phyloP scores from a whole-genome alignment of 2,888 invertebrate species.

The Actias luna region DNA sequence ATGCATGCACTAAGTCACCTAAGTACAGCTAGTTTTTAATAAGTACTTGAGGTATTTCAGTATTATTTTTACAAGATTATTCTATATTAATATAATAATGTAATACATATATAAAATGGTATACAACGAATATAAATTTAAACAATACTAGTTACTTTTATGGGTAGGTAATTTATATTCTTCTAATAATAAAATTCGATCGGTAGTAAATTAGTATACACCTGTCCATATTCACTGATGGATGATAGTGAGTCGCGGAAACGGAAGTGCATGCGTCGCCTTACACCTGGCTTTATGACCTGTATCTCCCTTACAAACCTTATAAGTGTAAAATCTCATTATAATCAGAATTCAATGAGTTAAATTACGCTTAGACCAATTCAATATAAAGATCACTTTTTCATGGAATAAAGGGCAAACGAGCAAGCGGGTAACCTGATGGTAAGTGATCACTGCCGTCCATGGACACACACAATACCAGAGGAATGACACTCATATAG shows the following conservation, averaged over 20 bases:
- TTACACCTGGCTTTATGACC: slow-evolving; percentile 67
- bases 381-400: neutral
- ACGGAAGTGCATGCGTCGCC: slow-evolving; percentile 66
- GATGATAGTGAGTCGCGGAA: slow-evolving; percentile 40
- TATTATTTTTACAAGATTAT: too few species aligned
- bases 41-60: too few species aligned
- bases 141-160: slow-evolving; percentile 9
- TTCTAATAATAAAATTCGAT: slow-evolving; percentile 29
- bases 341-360: slow-evolving; percentile 35
- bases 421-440: too few species aligned
- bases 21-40: too few species aligned
- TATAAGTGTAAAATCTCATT: slow-evolving; percentile 60
- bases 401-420: too few species aligned
- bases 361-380: neutral
- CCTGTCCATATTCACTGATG: slow-evolving; percentile 34
- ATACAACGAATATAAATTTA: neutral
- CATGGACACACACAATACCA: too few species aligned
- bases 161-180: slow-evolving; percentile 10
- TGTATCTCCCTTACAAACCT: slow-evolving; percentile 68
- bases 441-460: too few species aligned
- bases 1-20: too few species aligned
- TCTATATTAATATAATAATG: too few species aligned
- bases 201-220: slow-evolving; percentile 43
- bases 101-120: too few species aligned
- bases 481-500: too few species aligned